Evolutionary conservation across 92 coral and sea anemone species (phyloP), one percentile per base, ranked within the genome.

Genomic region (Parazoanthus swiftii): DNA sequence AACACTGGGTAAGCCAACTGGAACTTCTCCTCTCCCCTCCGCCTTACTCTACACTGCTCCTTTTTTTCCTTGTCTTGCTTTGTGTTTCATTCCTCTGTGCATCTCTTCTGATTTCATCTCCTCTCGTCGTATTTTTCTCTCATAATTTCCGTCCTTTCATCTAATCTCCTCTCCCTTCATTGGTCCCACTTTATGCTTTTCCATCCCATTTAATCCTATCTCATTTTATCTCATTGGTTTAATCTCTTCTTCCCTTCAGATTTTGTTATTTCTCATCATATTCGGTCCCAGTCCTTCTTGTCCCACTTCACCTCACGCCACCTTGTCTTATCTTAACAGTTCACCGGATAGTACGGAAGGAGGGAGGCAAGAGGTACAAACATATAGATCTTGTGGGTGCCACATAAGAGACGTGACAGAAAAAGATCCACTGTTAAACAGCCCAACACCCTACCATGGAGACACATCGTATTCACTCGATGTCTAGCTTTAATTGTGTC

Each of bases 1-100:
- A 91, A 91, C 65, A 84, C 88, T 44, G 93, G 92, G 92, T 90
- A 80, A 38, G 77, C 46, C 33, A 25, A 0, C 29, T 16, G 15
- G 25, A 33, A 7, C 1, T 72, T 6, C 26, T 63, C 25, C 70
- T 14, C 26, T 63, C 25, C n/a, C 70, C 8, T 63, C 25, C 9
- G 25, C 25, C 3, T 8, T 4, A 2, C 6, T 63, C 70, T 5
- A 63, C 25, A 7, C 26, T 20, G 26, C 25, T 63, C 7, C 70
- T 63, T 20, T 63, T 26, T 63, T 21, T 6, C 20, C 70, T 20
- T 63, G 70, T 21, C 70, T 63, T 23, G 1, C 8, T 7, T 63
- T 21, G 8, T 7, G 20, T 63, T 63, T 26, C 15, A 18, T 63
- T 63, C 25, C 70, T 18, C 9, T 63, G 1, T 7, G 21, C 26